These are phyloP conservation scores for Elephantulus edwardii DNA, from an alignment of 2,113 vertebrate species.

Conservation along the genomic window DNA sequence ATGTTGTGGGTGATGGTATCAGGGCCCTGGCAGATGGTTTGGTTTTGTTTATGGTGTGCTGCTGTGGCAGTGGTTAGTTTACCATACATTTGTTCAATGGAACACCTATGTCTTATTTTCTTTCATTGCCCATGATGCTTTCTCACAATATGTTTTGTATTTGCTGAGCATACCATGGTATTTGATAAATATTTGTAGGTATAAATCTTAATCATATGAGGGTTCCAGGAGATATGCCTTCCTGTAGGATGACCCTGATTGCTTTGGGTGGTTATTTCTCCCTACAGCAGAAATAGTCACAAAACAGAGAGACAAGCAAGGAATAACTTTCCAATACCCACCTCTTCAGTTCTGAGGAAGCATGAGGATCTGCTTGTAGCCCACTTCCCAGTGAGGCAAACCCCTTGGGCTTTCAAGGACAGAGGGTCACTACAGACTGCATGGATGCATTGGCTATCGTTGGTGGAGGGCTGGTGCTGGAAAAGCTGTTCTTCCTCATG, in stretches of 20 bases:
- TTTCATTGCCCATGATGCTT: constrained; percentile 34
- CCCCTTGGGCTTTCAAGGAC: not conserved
- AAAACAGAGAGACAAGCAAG: not conserved
- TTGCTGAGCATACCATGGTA: not conserved
- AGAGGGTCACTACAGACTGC: not conserved
- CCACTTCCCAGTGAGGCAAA: not conserved
- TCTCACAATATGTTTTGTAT: constrained; percentile 3
- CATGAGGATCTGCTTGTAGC: not conserved
- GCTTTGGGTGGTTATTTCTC: not conserved
- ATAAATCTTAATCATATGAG: not conserved
- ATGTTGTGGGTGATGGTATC: not conserved
- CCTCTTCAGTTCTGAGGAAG: not conserved
- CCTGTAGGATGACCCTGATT: not conserved
- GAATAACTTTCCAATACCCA: not conserved
- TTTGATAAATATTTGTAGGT: constrained; percentile 12
- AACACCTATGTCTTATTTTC: not conserved
- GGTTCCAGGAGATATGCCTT: not conserved
- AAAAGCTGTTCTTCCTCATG: constrained; percentile 47
- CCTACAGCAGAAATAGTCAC: not conserved
- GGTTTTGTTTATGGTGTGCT: not conserved
- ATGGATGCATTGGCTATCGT: constrained; percentile 28
- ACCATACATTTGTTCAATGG: constrained; percentile 20
- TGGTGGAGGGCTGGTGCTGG: constrained; percentile 69
- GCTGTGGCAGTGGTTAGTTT: constrained; percentile 50
- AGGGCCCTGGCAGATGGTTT: not conserved